Evolutionary conservation across 2,888 invertebrate species (phyloP).

Genomic region (Tetramorium bicarinatum): DNA sequence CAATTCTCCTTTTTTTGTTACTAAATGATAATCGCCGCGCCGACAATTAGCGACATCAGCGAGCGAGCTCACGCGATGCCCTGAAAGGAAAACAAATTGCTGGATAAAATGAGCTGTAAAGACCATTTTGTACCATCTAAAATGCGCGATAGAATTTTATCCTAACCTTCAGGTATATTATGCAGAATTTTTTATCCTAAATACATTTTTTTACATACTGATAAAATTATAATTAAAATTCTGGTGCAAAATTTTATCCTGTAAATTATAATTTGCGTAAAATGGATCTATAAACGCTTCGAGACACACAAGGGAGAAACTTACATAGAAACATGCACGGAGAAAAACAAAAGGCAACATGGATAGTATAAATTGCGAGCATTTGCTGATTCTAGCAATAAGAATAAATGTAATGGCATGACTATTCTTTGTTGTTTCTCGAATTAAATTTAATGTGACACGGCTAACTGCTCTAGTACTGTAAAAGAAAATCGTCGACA

Average conservation of each 20-base stretch:
- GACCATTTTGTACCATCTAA: conserved; percentile 6
- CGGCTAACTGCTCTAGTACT: neutral
- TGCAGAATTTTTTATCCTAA: neutral
- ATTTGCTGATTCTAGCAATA: neutral
- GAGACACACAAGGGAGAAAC: conserved; percentile 15
- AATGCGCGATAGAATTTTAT: neutral
- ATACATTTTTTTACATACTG: neutral
- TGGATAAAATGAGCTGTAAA: neutral
- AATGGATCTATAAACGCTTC: neutral
- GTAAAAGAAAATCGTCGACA: conserved; percentile 1
- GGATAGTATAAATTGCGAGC: conserved; percentile 49
- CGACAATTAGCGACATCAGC: neutral
- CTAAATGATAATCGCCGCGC: conserved; percentile 7
- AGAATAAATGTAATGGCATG: conserved; percentile 13
- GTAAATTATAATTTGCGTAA: conserved; percentile 7
- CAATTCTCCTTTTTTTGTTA: conserved; percentile 2
- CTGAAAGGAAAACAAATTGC: conserved; percentile 6
- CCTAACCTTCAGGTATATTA: neutral
- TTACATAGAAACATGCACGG: neutral
- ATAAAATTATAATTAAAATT: neutral
- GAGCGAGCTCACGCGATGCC: neutral
- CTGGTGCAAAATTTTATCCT: neutral
- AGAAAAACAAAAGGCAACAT: neutral
- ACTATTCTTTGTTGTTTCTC: conserved; percentile 13
- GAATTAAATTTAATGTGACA: conserved; percentile 38